A percentile compares a stretch with the other conserved stretches of the same genome.
Conservation (phyloP, 2,797 vertebrate genomes). For the Semotilus atromaculatus region DNA sequence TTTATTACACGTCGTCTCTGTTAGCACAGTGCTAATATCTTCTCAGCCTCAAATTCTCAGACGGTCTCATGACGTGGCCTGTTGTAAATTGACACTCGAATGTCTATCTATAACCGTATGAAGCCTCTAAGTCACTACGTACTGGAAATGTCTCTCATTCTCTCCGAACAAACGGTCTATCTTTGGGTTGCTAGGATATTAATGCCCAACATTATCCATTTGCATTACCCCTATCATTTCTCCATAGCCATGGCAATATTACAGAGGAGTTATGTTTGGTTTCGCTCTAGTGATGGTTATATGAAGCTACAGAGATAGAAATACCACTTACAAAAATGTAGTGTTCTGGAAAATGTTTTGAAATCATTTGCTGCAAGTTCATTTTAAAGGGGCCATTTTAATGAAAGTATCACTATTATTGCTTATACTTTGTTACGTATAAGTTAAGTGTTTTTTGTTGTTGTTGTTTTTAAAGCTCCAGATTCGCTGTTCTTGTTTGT, state of each 20-base stretch:
- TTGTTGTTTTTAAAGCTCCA: too few species aligned
- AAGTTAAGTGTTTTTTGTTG: not conserved
- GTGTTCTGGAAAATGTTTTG: not conserved
- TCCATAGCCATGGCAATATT: not conserved
- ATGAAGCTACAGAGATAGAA: not conserved
- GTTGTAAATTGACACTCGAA: conserved; percentile 36
- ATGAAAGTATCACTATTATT: not conserved
- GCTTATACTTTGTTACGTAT: not conserved
- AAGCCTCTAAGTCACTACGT: not conserved
- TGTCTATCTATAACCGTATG: not conserved
- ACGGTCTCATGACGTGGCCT: conserved; percentile 32
- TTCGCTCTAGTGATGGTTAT: not conserved
- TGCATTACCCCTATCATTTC: not conserved
- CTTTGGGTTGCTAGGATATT: conserved; percentile 32
- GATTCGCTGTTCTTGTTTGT: not conserved
- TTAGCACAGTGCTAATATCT: conserved; percentile 35
- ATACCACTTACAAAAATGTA: too few species aligned
- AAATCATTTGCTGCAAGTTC: not conserved
- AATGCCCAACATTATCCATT: conserved; percentile 5
- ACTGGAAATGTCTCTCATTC: conserved; percentile 6
- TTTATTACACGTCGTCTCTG: not conserved
- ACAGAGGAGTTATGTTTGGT: not conserved
- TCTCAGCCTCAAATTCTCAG: conserved; percentile 39
- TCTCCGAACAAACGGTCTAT: not conserved
- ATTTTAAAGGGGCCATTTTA: not conserved